Evolutionary conservation across 2,888 invertebrate genomes (phyloP).

Genomic region (Hoplodrina blanda): DNA sequence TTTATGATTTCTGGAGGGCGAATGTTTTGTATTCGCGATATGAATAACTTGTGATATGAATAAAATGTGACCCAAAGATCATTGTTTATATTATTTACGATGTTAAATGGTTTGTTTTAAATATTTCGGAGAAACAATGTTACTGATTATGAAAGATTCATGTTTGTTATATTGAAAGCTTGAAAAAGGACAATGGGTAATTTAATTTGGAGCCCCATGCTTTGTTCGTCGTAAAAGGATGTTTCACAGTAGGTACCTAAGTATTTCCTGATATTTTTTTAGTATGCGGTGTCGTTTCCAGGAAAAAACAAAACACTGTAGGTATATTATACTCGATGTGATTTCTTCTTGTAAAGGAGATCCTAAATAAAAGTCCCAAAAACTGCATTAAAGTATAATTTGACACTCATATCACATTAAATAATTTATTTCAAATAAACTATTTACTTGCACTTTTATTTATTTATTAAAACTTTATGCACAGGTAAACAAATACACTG

Average conservation of each 20-base stretch:
- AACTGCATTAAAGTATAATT: background rate
- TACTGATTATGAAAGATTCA: conserved; percentile 10
- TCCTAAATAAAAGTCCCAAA: background rate
- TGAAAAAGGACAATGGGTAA: background rate
- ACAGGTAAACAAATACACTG: too few species aligned
- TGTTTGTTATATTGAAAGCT: background rate
- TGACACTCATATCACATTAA: background rate
- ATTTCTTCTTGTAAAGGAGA: background rate
- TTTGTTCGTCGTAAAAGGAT: background rate
- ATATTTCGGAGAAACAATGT: conserved; percentile 26
- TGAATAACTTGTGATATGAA: conserved; percentile 58
- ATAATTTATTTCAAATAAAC: too few species aligned
- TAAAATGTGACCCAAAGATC: conserved; percentile 56
- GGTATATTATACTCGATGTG: background rate
- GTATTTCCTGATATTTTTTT: background rate
- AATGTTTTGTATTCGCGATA: conserved; percentile 42
- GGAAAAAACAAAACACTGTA: too few species aligned
- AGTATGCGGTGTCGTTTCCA: background rate
- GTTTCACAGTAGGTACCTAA: background rate
- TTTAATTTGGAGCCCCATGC: background rate
- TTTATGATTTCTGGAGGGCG: conserved; percentile 31
- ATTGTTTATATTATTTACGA: conserved; percentile 53
- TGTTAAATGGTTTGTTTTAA: conserved; percentile 50
- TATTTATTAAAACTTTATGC: too few species aligned
- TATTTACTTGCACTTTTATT: too few species aligned